Conservation (phyloP, 2,113 vertebrate species). For the Raja brachyura region DNA sequence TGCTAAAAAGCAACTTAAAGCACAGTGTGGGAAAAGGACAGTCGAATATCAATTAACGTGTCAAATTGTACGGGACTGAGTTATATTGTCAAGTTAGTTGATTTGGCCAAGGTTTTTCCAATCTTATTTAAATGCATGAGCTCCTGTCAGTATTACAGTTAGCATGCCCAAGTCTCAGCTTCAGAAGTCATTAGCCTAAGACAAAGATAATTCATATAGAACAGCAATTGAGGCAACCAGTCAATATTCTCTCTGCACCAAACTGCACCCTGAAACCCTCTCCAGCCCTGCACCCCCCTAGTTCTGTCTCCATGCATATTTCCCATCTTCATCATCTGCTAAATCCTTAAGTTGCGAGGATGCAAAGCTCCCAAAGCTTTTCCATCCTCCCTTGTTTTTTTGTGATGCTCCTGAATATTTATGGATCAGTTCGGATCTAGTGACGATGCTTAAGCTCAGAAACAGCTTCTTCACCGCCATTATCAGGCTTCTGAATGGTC, state of each 20-base stretch:
- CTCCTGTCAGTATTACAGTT: neutral
- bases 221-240: too few relatives aligned
- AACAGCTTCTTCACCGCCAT: too few relatives aligned
- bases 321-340: neutral
- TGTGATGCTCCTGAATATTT: neutral
- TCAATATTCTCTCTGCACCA: too few relatives aligned
- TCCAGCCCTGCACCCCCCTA: neutral
- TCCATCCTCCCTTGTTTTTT: neutral
- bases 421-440: too few relatives aligned
- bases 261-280: neutral
- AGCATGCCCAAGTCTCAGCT: too few relatives aligned
- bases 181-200: neutral
- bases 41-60: neutral
- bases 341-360: too few relatives aligned
- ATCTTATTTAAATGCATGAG: neutral
- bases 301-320: neutral
- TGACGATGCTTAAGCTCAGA: too few relatives aligned
- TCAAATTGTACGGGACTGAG: neutral
- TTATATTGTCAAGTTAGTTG: neutral
- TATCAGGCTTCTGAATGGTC: too few relatives aligned
- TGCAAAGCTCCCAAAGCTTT: too few relatives aligned
- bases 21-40: neutral
- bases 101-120: neutral
- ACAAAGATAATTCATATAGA: too few relatives aligned
- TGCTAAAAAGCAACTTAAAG: neutral